These are phyloP conservation scores for Zoroaster sp. DNA, from an alignment of 53 echinoderm and acorn worm species.

Conservation along the genomic window DNA sequence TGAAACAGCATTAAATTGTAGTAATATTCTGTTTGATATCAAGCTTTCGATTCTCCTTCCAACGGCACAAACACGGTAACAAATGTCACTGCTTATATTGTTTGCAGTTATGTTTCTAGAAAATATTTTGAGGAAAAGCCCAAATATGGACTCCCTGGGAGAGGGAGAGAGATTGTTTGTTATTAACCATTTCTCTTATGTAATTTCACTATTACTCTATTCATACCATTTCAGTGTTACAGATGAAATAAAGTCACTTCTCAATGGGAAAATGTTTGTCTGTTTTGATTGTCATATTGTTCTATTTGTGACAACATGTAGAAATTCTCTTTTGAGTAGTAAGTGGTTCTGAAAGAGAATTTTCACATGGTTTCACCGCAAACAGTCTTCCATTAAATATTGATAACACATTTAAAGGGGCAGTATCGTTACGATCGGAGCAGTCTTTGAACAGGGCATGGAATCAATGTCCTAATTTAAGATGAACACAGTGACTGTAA, in stretches of 20 bases:
- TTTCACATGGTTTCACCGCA: too few species aligned
- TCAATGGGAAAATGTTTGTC: conserved; percentile 9
- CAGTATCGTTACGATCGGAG: too few species aligned
- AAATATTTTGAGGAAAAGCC: background rate
- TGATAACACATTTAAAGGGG: too few species aligned
- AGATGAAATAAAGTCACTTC: conserved; percentile 46
- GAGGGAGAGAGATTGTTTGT: background rate
- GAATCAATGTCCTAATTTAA: too few species aligned
- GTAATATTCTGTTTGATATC: too few species aligned
- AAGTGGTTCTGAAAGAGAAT: too few species aligned
- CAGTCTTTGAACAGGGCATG: too few species aligned
- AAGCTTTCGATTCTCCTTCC: background rate
- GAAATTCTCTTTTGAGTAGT: too few species aligned
- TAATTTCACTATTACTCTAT: conserved; percentile 21
- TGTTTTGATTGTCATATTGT: background rate
- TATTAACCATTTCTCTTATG: background rate
- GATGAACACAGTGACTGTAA: too few species aligned
- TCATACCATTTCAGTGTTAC: conserved; percentile 42
- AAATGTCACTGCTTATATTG: background rate
- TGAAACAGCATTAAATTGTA: too few species aligned
- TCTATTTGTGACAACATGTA: too few species aligned
- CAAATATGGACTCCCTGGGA: background rate
- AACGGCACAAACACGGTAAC: background rate
- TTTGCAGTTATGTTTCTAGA: background rate
- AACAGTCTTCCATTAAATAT: too few species aligned